Percentiles rank a stretch among this genome's conserved stretches.
These are phyloP conservation scores for Synanthedon vespiformis DNA, from an alignment of 2,888 invertebrate species.

Conservation along the genomic window DNA sequence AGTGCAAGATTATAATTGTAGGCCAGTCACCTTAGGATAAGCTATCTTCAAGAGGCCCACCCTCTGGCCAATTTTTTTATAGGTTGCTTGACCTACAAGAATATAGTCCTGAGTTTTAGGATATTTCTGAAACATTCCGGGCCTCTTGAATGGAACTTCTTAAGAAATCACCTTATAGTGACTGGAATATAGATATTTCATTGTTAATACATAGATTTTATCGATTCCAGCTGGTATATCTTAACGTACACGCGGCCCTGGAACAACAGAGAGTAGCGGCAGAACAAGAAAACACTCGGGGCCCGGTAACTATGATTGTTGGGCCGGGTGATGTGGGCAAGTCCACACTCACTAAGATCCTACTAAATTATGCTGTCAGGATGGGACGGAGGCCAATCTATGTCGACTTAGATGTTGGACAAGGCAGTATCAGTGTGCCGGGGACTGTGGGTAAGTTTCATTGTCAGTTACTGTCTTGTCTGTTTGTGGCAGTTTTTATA, in stretches of 20 bases:
- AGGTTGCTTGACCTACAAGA: too few relatives aligned
- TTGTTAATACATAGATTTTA: background rate
- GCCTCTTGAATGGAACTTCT: too few relatives aligned
- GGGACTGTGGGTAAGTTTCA: constrained; percentile 81
- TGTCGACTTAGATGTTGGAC: constrained; percentile 96
- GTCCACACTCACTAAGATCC: constrained; percentile 87
- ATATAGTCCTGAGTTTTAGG: too few relatives aligned
- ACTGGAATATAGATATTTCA: background rate
- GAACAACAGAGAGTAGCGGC: constrained; percentile 90
- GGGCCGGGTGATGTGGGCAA: constrained; percentile 98
- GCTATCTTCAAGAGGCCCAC: too few relatives aligned
- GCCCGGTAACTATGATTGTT: constrained; percentile 90
- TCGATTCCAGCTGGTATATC: constrained; percentile 76
- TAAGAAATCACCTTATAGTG: too few relatives aligned
- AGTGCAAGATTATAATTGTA: background rate
- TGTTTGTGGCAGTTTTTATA: too few relatives aligned
- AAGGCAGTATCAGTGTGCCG: constrained; percentile 91
- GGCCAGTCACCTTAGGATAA: too few relatives aligned
- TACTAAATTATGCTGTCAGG: constrained; percentile 95
- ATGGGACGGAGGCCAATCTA: constrained; percentile 89
- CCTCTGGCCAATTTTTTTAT: too few relatives aligned
- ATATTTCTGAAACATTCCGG: too few relatives aligned
- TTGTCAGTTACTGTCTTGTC: background rate
- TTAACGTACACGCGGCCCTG: constrained; percentile 95
- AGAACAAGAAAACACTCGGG: constrained; percentile 78